phyloP scores from a whole-genome alignment of 2,797 vertebrate species.

The Hydrolagus colliei region DNA sequence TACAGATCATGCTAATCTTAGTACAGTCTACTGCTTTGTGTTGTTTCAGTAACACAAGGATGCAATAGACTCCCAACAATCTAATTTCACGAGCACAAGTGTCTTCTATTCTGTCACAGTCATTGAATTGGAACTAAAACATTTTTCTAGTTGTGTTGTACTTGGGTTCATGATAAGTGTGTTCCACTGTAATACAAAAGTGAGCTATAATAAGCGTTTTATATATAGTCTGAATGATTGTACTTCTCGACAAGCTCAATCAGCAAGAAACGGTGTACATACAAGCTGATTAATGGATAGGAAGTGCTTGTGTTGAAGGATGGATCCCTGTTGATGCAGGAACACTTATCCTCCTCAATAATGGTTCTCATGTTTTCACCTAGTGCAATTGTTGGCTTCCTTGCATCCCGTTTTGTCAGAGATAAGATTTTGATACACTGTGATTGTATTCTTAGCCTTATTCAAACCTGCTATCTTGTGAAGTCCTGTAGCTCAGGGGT shows the following conservation, averaged over 20 bases:
- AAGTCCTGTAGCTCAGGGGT: no score
- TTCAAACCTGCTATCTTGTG: not conserved
- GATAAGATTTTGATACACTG: not conserved
- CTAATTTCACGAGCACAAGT: no score
- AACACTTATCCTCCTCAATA: not conserved
- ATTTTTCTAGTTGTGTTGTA: no score
- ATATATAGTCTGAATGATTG: not conserved
- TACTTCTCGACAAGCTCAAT: not conserved
- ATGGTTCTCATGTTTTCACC: no score
- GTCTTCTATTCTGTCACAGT: no score
- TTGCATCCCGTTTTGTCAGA: not conserved
- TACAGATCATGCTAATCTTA: no score
- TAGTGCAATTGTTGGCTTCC: not conserved
- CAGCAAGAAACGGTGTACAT: not conserved
- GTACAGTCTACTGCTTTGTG: no score
- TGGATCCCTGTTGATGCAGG: not conserved
- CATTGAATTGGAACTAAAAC: no score
- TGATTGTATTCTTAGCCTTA: not conserved
- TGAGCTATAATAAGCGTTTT: no score
- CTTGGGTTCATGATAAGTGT: not conserved
- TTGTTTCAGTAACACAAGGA: no score
- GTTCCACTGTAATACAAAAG: not conserved
- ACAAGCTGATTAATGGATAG: not conserved
- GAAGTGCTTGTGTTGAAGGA: not conserved
- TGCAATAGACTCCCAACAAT: no score